A percentile compares a stretch with the other conserved stretches of the same genome.
These are phyloP conservation scores for Ganaspis sp. DNA, from an alignment of 1,140 invertebrate genomes.

Conservation along the genomic window DNA sequence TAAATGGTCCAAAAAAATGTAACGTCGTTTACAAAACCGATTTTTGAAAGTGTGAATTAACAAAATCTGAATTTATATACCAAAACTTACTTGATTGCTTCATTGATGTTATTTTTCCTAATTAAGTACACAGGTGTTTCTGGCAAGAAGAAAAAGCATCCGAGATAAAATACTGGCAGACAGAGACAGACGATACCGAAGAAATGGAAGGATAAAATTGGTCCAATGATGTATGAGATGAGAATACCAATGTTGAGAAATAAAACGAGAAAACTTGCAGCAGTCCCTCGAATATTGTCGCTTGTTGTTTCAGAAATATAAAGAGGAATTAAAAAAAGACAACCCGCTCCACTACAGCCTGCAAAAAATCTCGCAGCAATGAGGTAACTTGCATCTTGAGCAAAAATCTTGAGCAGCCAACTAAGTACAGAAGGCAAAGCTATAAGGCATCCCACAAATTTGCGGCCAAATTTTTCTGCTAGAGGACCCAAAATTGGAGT, in stretches of 20 bases:
- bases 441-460: conserved; percentile 62
- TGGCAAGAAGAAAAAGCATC: conserved; percentile 76
- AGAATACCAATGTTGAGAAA: conserved; percentile 79
- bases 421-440: conserved; percentile 53
- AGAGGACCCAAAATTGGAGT: conserved; percentile 61
- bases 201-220: conserved; percentile 73
- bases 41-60: no score
- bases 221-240: conserved; percentile 77
- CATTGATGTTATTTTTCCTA: conserved; percentile 58
- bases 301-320: conserved; percentile 80
- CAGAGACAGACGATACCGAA: conserved; percentile 71
- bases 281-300: conserved; percentile 76
- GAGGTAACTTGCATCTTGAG: conserved; percentile 58
- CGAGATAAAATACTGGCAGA: conserved; percentile 72
- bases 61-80: neutral
- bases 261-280: conserved; percentile 76
- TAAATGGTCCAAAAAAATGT: conserved; percentile 1
- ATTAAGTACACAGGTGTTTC: conserved; percentile 78
- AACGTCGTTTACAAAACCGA: no score
- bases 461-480: conserved; percentile 71
- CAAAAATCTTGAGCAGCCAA: conserved; percentile 71
- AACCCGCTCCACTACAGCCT: conserved; percentile 76
- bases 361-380: conserved; percentile 64
- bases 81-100: conserved; percentile 66
- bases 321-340: conserved; percentile 75